Evolutionary conservation across 2,113 vertebrate species (phyloP), one percentile per base, ranked within the genome.

Genomic region (Tonatia bakeri): DNA sequence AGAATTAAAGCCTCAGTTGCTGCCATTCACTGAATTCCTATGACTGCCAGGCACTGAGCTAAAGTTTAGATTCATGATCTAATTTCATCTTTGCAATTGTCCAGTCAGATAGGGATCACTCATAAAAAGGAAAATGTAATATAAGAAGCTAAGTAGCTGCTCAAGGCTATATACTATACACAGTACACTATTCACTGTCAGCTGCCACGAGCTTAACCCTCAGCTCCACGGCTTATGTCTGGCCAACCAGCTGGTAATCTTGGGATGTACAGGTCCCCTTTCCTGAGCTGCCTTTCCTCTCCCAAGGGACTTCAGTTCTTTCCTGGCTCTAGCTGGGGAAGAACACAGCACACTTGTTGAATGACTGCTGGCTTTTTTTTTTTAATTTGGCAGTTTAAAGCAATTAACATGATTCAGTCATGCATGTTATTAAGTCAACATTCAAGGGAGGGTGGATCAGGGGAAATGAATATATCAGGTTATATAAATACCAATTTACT

Each of bases 401-500:
- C 94, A 98, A 97, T 98, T 97, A 98, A 94, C 4, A 7, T 97
- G 91, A 94, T 96, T 96, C 96, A 98, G 93, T 89, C 94, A 87
- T 89, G 94, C 64, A 1, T 96, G 93, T 97, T 97, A 97, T 97
- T 97, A 98, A 98, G 96, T 95, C 97, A 95, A 95, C 95, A 97
- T 96, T 92, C 90, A 94, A 94, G 86, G 86, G 89, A 97, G 85
- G 83, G 91, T 92, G 73, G 82, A 96, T 91, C 82, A 45, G 64
- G 89, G 90, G 82, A 97, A 96, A 95, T 97, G 97, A 97, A 95
- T 92, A 95, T 83, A 96, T 87, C 82, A 89, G 95, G 96, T 96
- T 98, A 97, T 65, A 97, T 96, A 98, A 98, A 97, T 97, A 97
- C 80, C 96, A 97, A 95, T 98, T 97, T 96, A 97, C 95, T 97